Conservation (phyloP, 1,140 invertebrate genomes). For the Drosophila subpulchrella region DNA sequence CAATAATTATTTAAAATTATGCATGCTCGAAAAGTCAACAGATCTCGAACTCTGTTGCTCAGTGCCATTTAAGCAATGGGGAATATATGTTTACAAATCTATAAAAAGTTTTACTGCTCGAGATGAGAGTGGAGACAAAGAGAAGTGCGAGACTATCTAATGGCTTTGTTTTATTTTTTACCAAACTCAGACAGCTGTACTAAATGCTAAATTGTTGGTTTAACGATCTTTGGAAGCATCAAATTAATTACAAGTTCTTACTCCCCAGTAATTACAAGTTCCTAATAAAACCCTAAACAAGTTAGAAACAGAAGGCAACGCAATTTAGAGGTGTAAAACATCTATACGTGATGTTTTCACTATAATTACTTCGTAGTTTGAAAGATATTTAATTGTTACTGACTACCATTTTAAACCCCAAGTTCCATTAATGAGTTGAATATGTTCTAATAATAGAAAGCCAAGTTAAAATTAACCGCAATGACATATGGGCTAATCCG, state of each 20-base stretch:
- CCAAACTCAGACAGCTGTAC: constrained; percentile 2
- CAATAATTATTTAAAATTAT: constrained; percentile 62
- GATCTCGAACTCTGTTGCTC: constrained; percentile 47
- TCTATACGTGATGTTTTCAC: background rate
- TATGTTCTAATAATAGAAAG: background rate
- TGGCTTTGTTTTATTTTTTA: constrained; percentile 28
- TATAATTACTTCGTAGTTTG: background rate
- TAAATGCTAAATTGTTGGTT: background rate
- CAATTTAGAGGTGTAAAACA: background rate
- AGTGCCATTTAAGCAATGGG: constrained; percentile 61
- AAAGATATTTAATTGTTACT: background rate
- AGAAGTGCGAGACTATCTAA: constrained; percentile 24
- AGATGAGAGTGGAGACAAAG: constrained; percentile 19
- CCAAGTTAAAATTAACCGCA: background rate
- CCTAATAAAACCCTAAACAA: background rate
- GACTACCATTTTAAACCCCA: no score
- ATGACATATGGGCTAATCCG: no score
- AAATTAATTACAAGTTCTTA: background rate
- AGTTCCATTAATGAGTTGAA: background rate
- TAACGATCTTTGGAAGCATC: background rate
- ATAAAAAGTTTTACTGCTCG: constrained; percentile 8
- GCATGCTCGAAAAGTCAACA: constrained; percentile 63
- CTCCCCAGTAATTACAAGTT: background rate
- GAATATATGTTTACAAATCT: constrained; percentile 34
- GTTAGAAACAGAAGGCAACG: background rate